Conservation (phyloP, 2,888 invertebrate species). For the Polia nebulosa region DNA sequence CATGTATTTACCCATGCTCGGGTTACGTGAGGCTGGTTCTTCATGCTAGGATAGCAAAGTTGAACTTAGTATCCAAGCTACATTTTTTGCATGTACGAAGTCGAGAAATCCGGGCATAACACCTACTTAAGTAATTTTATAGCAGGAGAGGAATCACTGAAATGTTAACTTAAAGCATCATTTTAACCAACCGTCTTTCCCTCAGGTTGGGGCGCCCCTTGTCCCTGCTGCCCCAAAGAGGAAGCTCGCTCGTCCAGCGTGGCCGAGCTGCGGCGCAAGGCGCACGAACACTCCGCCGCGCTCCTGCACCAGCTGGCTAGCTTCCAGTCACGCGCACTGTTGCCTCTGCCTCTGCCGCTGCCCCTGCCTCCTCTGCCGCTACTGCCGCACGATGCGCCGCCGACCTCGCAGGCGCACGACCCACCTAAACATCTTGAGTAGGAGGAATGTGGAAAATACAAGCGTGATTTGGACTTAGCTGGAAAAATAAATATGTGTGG, state of each 20-base stretch:
- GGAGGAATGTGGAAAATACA: not conserved
- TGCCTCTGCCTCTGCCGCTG: constrained; percentile 84
- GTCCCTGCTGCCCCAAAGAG: constrained; percentile 94
- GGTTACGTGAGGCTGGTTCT: too few relatives aligned
- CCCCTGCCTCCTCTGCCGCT: constrained; percentile 83
- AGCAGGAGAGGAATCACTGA: not conserved
- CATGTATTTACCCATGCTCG: too few relatives aligned
- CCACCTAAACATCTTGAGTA: constrained; percentile 83
- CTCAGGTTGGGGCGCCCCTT: constrained; percentile 94
- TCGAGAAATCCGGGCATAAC: too few relatives aligned
- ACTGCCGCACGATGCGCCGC: constrained; percentile 74
- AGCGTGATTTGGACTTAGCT: not conserved
- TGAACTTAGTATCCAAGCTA: too few relatives aligned
- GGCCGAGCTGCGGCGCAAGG: constrained; percentile 97
- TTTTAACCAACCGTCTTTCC: not conserved
- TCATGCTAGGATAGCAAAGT: too few relatives aligned
- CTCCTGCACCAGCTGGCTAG: constrained; percentile 94
- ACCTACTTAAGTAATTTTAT: not conserved
- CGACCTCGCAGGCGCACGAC: constrained; percentile 69
- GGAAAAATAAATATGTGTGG: too few relatives aligned
- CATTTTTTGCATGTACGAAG: too few relatives aligned
- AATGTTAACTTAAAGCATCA: not conserved
- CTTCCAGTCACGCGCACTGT: constrained; percentile 91
- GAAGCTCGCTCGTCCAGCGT: constrained; percentile 96
- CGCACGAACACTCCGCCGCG: constrained; percentile 98